Conservation (phyloP, 2,113 vertebrate species). For the Oreochromis spilurus region DNA sequence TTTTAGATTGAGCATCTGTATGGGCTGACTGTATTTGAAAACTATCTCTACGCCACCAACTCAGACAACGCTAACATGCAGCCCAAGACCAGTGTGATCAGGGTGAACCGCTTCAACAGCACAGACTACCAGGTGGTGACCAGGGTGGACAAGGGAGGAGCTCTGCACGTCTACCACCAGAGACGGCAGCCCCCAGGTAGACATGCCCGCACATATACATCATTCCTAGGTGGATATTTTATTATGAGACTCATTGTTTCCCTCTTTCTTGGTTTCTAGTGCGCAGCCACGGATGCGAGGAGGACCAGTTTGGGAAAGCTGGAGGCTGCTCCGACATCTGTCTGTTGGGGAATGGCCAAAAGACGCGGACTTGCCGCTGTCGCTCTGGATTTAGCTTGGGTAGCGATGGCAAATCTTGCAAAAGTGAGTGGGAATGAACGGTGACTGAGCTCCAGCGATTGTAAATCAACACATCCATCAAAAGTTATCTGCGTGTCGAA, state of each 20-base stretch:
- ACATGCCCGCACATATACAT: background rate
- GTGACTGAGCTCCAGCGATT: background rate
- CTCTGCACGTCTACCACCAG: constrained; percentile 95
- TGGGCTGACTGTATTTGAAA: constrained; percentile 92
- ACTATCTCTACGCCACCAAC: constrained; percentile 97
- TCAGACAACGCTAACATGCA: constrained; percentile 93
- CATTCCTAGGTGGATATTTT: background rate
- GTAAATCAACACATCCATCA: background rate
- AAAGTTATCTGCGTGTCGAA: background rate
- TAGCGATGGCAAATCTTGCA: constrained; percentile 95
- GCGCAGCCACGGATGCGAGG: constrained; percentile 90
- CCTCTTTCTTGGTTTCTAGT: constrained; percentile 64
- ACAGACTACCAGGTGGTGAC: constrained; percentile 96
- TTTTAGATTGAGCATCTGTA: constrained; percentile 88
- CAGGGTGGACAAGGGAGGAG: constrained; percentile 93
- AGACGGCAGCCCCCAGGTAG: constrained; percentile 90
- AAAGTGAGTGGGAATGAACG: constrained; percentile 76
- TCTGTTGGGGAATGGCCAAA: constrained; percentile 93
- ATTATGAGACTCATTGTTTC: background rate
- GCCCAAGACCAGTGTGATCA: constrained; percentile 95
- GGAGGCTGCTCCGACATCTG: constrained; percentile 97
- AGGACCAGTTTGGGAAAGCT: constrained; percentile 85
- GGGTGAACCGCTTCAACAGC: constrained; percentile 96
- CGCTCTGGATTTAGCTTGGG: constrained; percentile 94
- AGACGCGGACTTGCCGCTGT: constrained; percentile 91